A percentile compares a stretch with the other conserved stretches of the same genome.
phyloP scores from a whole-genome alignment of 2,113 vertebrate genomes.

The Chaetodon auriga region DNA sequence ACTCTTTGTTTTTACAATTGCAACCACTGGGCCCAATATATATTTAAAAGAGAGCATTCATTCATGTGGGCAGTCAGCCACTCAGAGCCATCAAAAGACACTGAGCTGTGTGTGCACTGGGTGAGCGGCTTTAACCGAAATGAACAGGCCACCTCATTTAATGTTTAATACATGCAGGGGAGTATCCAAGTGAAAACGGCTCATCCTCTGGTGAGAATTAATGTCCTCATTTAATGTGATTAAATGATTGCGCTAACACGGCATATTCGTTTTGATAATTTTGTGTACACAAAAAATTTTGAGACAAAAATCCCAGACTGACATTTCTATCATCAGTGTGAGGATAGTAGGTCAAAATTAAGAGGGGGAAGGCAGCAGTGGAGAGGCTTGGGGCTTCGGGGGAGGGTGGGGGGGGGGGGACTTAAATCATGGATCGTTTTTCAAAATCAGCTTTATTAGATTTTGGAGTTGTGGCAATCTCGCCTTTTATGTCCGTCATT shows the following conservation, averaged over 20 bases:
- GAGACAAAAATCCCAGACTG: neutral
- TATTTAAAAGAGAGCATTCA: slow-evolving; percentile 40
- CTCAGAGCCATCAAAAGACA: slow-evolving; percentile 37
- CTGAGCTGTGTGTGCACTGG: slow-evolving; percentile 30
- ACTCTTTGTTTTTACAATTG: neutral
- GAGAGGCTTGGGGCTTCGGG: neutral
- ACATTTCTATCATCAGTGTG: neutral
- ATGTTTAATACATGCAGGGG: slow-evolving; percentile 37
- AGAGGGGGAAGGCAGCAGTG: neutral
- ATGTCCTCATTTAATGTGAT: slow-evolving; percentile 17
- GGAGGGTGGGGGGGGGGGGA: too few relatives aligned
- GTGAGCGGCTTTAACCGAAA: slow-evolving; percentile 41
- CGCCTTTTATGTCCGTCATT: neutral
- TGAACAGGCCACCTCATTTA: slow-evolving; percentile 37
- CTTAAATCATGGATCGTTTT: neutral
- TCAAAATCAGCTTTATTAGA: neutral
- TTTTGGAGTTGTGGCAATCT: neutral
- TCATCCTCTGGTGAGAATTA: slow-evolving; percentile 7
- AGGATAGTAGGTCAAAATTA: neutral
- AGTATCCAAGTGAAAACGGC: slow-evolving; percentile 10
- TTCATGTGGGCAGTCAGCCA: slow-evolving; percentile 33
- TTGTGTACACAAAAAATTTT: neutral
- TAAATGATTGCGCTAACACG: slow-evolving; percentile 14
- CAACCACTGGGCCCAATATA: neutral
- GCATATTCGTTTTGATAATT: neutral